These are phyloP conservation scores for Mastomys coucha DNA, from an alignment of 2,113 vertebrate genomes.

Conservation along the genomic window DNA sequence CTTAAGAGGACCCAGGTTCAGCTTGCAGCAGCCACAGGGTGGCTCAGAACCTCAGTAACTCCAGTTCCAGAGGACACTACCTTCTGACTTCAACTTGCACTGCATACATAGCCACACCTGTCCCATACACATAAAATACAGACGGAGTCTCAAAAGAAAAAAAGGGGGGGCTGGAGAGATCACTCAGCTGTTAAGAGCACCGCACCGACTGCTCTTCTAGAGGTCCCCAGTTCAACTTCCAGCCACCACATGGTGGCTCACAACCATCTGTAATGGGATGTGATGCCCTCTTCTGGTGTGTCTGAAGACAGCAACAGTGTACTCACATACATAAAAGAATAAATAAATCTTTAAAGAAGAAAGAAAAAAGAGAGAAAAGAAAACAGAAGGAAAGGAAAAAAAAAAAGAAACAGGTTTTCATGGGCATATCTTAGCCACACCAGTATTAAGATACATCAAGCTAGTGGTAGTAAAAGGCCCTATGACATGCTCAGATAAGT, in stretches of 20 bases:
- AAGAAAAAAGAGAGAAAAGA: no score
- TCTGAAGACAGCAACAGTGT: no score
- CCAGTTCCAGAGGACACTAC: not conserved
- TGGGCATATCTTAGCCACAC: not conserved
- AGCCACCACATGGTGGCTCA: no score
- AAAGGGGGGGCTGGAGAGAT: no score
- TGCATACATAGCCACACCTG: not conserved
- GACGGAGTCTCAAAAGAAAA: not conserved
- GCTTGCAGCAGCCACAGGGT: no score
- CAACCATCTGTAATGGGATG: no score
- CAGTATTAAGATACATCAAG: not conserved
- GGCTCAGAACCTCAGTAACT: not conserved
- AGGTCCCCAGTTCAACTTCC: no score
- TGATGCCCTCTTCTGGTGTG: no score
- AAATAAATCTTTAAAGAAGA: no score
- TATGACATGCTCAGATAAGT: not conserved
- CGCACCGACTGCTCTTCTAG: no score
- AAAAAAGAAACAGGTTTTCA: not conserved
- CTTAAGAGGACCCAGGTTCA: not conserved
- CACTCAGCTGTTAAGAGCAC: no score
- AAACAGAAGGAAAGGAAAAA: not conserved
- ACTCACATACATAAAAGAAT: no score
- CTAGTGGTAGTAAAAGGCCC: not conserved
- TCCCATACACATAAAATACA: not conserved
- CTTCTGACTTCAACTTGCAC: not conserved